phyloP scores from a whole-genome alignment of 2,888 invertebrate genomes.

The Heliconius erato region DNA sequence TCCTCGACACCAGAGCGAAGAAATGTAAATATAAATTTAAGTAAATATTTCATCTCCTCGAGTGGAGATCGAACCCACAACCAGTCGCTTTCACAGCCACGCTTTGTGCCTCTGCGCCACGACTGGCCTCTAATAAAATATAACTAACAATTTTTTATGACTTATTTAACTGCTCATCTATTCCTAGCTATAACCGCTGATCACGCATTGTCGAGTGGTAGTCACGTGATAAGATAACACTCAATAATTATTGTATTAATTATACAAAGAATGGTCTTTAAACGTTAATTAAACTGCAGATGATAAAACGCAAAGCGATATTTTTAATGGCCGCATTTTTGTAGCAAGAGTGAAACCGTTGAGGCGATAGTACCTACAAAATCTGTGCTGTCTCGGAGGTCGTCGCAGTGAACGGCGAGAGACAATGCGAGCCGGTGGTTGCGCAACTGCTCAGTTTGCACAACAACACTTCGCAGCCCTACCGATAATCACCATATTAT shows the following conservation, averaged over 20 bases:
- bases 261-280: conserved; percentile 34
- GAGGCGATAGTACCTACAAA: conserved; percentile 34
- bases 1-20: too few species aligned
- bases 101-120: too few species aligned
- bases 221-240: conserved; percentile 62
- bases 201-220: conserved; percentile 62
- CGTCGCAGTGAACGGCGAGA: conserved; percentile 83
- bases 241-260: conserved; percentile 52
- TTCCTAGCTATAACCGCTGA: conserved; percentile 30
- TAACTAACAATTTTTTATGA: neutral
- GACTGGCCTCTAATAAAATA: conserved; percentile 1
- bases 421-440: conserved; percentile 83
- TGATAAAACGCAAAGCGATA: conserved; percentile 1
- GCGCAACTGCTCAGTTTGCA: conserved; percentile 81
- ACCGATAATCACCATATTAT: conserved; percentile 53
- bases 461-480: conserved; percentile 69
- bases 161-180: conserved; percentile 1
- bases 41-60: too few species aligned
- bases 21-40: too few species aligned
- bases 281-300: conserved; percentile 33
- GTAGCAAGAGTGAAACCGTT: conserved; percentile 31
- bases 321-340: conserved; percentile 8
- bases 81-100: too few species aligned
- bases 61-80: too few species aligned
- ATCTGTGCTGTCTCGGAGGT: conserved; percentile 66